Evolutionary conservation across 2,888 invertebrate genomes (phyloP), one percentile per base, ranked within the genome.

Genomic region (Dynastes maya): DNA sequence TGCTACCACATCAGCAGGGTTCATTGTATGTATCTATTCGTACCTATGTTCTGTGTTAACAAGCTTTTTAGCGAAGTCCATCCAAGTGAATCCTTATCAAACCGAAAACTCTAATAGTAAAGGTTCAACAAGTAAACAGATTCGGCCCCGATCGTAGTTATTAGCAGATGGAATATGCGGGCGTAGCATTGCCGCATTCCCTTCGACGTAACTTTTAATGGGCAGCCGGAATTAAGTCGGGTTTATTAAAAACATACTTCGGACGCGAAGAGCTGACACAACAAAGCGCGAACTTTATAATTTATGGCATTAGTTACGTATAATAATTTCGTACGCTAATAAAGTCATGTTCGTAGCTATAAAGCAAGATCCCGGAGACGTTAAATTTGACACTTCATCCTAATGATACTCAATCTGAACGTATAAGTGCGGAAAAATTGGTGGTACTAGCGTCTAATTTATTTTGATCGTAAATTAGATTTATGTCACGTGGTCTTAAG

Each of bases 231-330:
- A 72, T 72, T 72, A 72, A 37, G 72, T 58, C 27, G 58, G 61
- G 72, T 72, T 72, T 72, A 72, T 72, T 72, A 72, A 72, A 72
- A 72, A 72, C 72, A 55, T 72, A 58, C 58, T 72, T 72, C 72
- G 72, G 72, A 72, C 58, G 58, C 55, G 37, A 22, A 55, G 11
- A 55, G 22, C 55, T 45, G 72, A 72, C 72, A 37, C 51, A 61
- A 72, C 58, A 58, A 40, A 16, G 22, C 58, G 58, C 40, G 11
- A 72, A 72, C 58, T 72, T 45, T 72, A 58, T 72, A 72, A 72
- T 58, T 72, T 72, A 72, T 72, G 72, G 58, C 58, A 72, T 72
- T 72, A 58, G 58, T 72, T 72, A 58, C 27, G 72, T 72, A 45
- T 58, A 58, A 72, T 72, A 72, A 72, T 72, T 72, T 72, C 32